A percentile compares a stretch with the other conserved stretches of the same genome.
phyloP scores from a whole-genome alignment of 1,140 invertebrate genomes.

The Rhagoletis pomonella region DNA sequence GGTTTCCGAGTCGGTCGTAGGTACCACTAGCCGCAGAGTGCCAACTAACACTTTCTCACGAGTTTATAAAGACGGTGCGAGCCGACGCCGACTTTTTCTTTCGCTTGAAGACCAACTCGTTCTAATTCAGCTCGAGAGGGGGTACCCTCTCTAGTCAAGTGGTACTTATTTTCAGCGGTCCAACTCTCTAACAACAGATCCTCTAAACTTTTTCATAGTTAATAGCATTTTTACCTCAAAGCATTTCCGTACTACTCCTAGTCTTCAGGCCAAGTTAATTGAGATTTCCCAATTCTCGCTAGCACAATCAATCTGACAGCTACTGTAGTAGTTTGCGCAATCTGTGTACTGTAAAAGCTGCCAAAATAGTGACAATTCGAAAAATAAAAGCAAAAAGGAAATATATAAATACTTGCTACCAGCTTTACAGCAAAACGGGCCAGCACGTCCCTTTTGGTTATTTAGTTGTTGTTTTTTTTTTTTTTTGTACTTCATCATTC shows the following conservation, averaged over 20 bases:
- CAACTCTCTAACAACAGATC: too few relatives aligned
- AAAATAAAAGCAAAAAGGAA: not conserved
- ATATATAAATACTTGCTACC: not conserved
- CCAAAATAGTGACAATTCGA: not conserved
- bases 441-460: not conserved
- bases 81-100: too few relatives aligned
- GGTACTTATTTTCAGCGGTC: too few relatives aligned
- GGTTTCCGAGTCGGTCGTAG: too few relatives aligned
- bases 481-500: not conserved
- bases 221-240: not conserved
- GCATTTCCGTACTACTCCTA: not conserved
- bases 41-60: too few relatives aligned
- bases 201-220: too few relatives aligned
- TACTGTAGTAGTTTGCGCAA: conserved; percentile 3
- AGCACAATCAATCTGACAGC: conserved; percentile 38
- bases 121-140: too few relatives aligned
- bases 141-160: too few relatives aligned
- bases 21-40: too few relatives aligned
- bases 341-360: not conserved
- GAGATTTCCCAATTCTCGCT: not conserved
- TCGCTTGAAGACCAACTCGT: too few relatives aligned
- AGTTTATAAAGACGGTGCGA: too few relatives aligned
- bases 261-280: not conserved
- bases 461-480: not conserved
- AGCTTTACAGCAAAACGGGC: not conserved